A percentile compares a stretch with the other conserved stretches of the same genome.
Evolutionary conservation across 2,888 invertebrate genomes (phyloP).

Genomic region (Cheilosia soror): DNA sequence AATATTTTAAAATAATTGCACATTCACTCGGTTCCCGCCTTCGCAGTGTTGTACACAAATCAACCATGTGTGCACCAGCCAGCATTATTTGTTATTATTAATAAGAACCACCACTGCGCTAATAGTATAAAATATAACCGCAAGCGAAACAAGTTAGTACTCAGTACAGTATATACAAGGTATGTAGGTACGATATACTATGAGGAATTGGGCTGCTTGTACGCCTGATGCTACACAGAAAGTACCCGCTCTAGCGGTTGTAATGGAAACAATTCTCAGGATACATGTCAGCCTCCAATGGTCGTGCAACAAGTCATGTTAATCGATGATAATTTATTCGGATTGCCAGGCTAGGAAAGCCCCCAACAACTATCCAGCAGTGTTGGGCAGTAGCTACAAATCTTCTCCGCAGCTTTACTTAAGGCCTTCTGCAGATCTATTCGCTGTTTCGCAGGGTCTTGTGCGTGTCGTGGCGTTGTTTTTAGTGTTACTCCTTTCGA

Average conservation of each 20-base stretch:
- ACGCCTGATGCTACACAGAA: background rate
- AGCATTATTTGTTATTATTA: slow-evolving; percentile 50
- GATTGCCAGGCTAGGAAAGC: slow-evolving; percentile 60
- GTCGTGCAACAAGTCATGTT: slow-evolving; percentile 74
- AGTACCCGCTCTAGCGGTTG: slow-evolving; percentile 32
- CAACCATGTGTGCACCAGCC: slow-evolving; percentile 50
- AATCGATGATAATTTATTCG: slow-evolving; percentile 75
- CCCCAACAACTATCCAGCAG: slow-evolving; percentile 68
- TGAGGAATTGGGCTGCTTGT: slow-evolving; percentile 35
- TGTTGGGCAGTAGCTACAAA: slow-evolving; percentile 67
- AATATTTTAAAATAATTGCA: slow-evolving; percentile 61
- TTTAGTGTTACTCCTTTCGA: slow-evolving; percentile 17
- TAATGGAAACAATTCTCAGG: slow-evolving; percentile 71
- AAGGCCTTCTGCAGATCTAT: slow-evolving; percentile 39
- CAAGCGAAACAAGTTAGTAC: slow-evolving; percentile 40
- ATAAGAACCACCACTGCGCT: slow-evolving; percentile 41
- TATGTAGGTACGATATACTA: background rate
- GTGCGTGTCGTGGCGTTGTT: slow-evolving; percentile 14
- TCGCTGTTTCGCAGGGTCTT: slow-evolving; percentile 2
- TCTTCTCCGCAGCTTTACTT: slow-evolving; percentile 59
- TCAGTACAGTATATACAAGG: too few species aligned
- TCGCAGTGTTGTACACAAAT: slow-evolving; percentile 66
- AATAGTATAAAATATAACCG: slow-evolving; percentile 65
- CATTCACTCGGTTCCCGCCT: slow-evolving; percentile 53
- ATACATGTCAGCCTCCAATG: slow-evolving; percentile 69